Evolutionary conservation across 2,888 invertebrate species (phyloP).

Genomic region (Desoria tigrina): DNA sequence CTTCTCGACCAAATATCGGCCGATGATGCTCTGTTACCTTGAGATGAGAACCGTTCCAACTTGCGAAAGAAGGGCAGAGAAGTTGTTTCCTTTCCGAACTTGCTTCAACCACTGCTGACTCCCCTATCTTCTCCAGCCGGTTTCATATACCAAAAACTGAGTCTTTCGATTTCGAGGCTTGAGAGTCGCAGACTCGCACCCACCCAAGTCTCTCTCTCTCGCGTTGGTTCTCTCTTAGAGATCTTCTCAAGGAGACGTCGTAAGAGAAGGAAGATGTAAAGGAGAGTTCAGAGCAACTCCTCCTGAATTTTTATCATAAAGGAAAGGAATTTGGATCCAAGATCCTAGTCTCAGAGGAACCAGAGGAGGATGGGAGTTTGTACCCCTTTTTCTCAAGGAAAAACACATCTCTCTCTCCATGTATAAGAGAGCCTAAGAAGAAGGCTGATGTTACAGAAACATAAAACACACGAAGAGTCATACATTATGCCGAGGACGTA

Average conservation of each 20-base stretch:
- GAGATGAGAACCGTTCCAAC: no score
- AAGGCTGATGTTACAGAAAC: conserved; percentile 2
- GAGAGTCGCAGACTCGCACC: no score
- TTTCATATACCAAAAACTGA: no score
- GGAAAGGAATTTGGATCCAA: conserved; percentile 13
- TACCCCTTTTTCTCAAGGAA: conserved; percentile 16
- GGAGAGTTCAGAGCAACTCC: conserved; percentile 11
- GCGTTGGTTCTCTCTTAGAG: not conserved
- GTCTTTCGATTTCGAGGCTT: no score
- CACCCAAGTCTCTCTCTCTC: not conserved
- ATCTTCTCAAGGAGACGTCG: not conserved
- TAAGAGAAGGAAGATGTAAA: no score
- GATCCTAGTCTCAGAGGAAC: conserved; percentile 13
- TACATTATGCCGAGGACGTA: conserved; percentile 1
- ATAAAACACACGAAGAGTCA: conserved; percentile 21
- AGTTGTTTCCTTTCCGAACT: no score
- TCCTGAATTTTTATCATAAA: conserved; percentile 16
- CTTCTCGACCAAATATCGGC: no score
- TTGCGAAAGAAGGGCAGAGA: no score
- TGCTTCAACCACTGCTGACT: no score
- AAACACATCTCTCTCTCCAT: not conserved
- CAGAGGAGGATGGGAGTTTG: conserved; percentile 10
- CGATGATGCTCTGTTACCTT: no score
- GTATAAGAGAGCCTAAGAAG: no score
- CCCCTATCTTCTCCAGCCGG: no score